Base-by-base conservation (phyloP, 1,140 invertebrate genomes). In the Diuraphis noxia region DNA sequence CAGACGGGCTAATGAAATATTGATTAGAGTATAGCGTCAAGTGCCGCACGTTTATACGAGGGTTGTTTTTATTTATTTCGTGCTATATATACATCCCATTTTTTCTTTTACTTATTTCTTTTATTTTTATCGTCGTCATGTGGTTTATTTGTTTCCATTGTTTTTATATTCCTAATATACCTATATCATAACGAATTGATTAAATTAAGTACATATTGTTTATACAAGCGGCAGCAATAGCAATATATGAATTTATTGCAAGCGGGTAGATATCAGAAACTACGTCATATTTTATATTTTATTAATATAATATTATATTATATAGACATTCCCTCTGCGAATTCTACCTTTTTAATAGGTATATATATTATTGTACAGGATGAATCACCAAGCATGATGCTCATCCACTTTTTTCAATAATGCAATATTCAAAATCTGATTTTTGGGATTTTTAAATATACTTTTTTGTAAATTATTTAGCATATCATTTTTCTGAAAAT, bases 11-110 rank as follows among this genome's bases (percentile, higher is more conserved):
- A 88, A 88, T 88, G 86, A 88, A 88, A 88, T 88, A 88, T 88
- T 88, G 86, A 88, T 88, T 88, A 63, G 49, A 88, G 49, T 63
- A 88, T 40, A 86, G 63, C 49, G 86, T 88, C 86, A 63, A 88
- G 86, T 88, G 52, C 52, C 30, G 36, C 52, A n/a, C 49, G 52
- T 63, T 63, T 38, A 63, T n/a, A 63, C 36, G 49, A 56, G 86
- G 86, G 86, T 40, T 10, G 86, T 40, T 88, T 88, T 88, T 36
- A 40, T 56, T 40, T 63, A 36, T 40, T 88, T 41, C 49, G 0
- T 41, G 36, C 52, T n/a, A 6, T 38, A 2, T 40, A 43, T 34
- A 81, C 19, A 13, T n/a, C 30, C 13, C 30, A 41, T n/a, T 36
- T 43, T 21, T 63, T 36, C 49, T 63, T 88, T 63, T 56, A 30